Percentiles rank a stretch among this genome's conserved stretches.
Conservation (phyloP, 1,140 invertebrate species). For the Triops cancriformis region DNA sequence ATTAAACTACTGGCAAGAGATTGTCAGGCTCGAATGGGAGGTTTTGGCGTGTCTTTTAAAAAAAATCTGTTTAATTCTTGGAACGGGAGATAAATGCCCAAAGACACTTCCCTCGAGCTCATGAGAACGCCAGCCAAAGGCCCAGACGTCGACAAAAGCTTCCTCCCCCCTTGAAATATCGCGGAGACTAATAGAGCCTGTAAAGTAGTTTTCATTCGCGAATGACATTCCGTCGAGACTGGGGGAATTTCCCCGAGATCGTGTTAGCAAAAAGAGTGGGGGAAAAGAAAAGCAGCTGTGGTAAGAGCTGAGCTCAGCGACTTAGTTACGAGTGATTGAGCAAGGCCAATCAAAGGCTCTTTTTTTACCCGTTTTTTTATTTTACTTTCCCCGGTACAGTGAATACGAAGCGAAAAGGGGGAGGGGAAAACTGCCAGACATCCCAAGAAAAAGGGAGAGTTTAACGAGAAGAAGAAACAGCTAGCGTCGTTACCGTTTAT, state of each 20-base stretch:
- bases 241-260: neutral
- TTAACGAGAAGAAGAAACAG: neutral
- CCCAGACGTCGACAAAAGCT: no score
- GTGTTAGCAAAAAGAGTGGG: neutral
- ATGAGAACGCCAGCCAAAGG: no score
- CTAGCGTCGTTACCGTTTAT: conserved; percentile 1
- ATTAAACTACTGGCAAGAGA: no score
- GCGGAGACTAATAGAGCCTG: no score
- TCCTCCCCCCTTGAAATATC: no score
- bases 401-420: neutral
- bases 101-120: no score
- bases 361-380: neutral
- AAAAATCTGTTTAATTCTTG: no score
- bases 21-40: no score
- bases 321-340: conserved; percentile 1
- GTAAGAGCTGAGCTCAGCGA: neutral
- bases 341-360: conserved; percentile 11
- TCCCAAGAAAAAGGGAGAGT: neutral
- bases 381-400: neutral
- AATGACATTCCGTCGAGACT: no score
- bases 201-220: no score
- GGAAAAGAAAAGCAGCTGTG: neutral
- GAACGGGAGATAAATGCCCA: no score
- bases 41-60: no score
- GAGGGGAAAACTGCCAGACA: neutral